Evolutionary conservation across 2,797 vertebrate genomes (phyloP), one percentile per base, ranked within the genome.

Genomic region (Lutjanus argentimaculatus): DNA sequence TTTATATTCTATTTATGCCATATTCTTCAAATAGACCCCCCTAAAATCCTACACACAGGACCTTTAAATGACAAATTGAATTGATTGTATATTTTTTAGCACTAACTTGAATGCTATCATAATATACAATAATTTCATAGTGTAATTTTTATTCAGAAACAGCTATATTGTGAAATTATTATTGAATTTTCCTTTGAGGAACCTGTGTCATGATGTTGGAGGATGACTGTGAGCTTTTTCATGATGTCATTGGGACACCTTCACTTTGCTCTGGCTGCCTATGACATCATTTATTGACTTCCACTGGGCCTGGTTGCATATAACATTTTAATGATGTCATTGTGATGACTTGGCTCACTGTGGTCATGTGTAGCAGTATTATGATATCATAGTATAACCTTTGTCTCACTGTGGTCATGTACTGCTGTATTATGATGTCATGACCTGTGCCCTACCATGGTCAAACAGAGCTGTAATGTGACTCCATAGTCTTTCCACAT

Each of bases 371-470:
- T 16, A 16, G 42, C 46, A 10, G 8, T 22, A 14, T 57, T 4
- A 43, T 51, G 21, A 40, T 36, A 9, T 45, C n/a, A 58, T 40
- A 30, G 12, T 7, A 2, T 21, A 19, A 51, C 30, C 64, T 48
- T 46, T 56, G 13, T 11, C 21, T 76, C 25, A 36, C 19, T 51
- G 16, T 51, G 21, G 13, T 52, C 56, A 36, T 76, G 56, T 49
- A 16, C 59, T 40, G 16, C 22, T 69, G 19, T 72, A 19, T 65
- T 49, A 53, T 9, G 40, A 36, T 15, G 64, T 67, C 63, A 71
- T 36, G 62, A 71, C 43, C 52, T 40, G 1, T 25, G 25, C 19
- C 22, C 58, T 45, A 10, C 14, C 10, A 0, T 22, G 48, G n/a
- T 25, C 40, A 14, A 17, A 16, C 25, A 14, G 25, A 62, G n/a